phyloP scores from a whole-genome alignment of 2,113 vertebrate species.

The Sardina pilchardus region DNA sequence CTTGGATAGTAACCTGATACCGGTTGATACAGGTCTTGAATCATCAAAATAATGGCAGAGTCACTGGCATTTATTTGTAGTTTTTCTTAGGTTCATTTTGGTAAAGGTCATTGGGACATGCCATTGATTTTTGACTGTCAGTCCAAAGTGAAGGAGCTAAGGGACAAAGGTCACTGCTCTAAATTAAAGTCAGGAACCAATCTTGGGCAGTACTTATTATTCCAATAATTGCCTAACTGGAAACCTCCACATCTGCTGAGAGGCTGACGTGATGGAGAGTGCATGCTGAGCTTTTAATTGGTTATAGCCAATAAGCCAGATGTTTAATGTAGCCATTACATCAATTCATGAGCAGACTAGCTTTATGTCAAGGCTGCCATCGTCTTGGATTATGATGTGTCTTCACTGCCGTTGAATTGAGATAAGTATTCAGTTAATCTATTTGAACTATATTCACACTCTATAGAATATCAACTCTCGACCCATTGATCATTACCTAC shows the following conservation, averaged over 20 bases:
- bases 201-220: neutral
- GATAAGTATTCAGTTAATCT: neutral
- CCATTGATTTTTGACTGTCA: conserved; percentile 40
- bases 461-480: neutral
- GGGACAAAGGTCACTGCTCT: neutral
- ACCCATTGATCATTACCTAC: neutral
- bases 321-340: neutral
- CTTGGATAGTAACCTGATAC: neutral
- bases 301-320: neutral
- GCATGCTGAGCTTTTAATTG: neutral
- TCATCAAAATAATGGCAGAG: conserved; percentile 10
- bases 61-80: conserved; percentile 21
- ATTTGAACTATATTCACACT: neutral
- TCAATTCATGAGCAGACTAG: neutral
- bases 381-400: neutral
- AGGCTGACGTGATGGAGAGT: neutral
- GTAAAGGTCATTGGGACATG: conserved; percentile 16
- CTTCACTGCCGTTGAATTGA: neutral
- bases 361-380: neutral
- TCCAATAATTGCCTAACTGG: neutral
- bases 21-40: neutral
- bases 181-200: neutral
- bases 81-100: conserved; percentile 31
- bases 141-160: neutral
- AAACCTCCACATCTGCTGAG: conserved; percentile 6